Conservation (phyloP, 2,888 invertebrate genomes). For the Chirona hameri region DNA sequence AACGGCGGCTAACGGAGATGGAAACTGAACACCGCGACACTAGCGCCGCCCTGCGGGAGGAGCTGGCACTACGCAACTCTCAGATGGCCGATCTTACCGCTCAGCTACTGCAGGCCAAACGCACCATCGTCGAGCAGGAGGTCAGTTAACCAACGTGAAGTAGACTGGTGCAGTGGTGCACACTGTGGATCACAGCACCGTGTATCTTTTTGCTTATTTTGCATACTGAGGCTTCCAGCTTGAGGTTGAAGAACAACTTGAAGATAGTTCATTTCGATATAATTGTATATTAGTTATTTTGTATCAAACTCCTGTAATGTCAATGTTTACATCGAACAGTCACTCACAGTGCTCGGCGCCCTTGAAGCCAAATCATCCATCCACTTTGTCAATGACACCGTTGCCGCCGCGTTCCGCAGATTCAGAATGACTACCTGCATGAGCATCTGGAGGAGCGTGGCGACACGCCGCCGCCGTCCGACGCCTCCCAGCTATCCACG, state of each 20-base stretch:
- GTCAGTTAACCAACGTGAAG: neutral
- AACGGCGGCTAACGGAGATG: neutral
- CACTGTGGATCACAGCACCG: too few relatives aligned
- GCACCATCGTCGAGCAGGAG: conserved; percentile 1
- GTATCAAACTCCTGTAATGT: too few relatives aligned
- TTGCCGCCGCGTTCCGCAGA: neutral
- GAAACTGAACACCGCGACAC: neutral
- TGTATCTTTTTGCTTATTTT: too few relatives aligned
- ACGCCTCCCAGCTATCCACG: neutral
- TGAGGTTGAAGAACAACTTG: too few relatives aligned
- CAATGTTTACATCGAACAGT: too few relatives aligned
- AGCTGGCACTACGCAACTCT: neutral
- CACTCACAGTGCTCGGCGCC: too few relatives aligned
- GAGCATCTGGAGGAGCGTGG: neutral
- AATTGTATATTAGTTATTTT: too few relatives aligned
- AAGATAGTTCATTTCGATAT: too few relatives aligned
- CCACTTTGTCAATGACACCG: too few relatives aligned
- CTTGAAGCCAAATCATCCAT: too few relatives aligned
- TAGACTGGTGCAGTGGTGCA: too few relatives aligned
- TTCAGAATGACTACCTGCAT: neutral
- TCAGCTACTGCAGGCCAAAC: neutral
- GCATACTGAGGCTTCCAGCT: too few relatives aligned
- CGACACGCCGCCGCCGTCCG: neutral
- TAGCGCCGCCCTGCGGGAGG: neutral
- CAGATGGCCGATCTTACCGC: neutral